phyloP scores from a whole-genome alignment of 2,797 vertebrate genomes.

The Characodon lateralis region DNA sequence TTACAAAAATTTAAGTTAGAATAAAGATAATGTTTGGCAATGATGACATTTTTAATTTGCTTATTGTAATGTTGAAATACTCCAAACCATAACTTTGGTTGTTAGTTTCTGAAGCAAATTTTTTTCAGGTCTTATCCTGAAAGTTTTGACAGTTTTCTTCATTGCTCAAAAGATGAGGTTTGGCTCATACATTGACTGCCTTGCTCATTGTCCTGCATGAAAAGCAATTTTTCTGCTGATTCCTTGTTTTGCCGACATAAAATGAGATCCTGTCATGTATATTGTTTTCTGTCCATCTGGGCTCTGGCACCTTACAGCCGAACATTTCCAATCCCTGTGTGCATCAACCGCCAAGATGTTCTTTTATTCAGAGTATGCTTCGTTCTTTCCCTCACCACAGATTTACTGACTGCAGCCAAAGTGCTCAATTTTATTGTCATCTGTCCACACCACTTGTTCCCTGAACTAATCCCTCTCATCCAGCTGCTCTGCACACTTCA shows the following conservation, averaged over 20 bases:
- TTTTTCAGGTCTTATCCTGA: neutral
- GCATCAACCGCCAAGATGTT: neutral
- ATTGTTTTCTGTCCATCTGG: constrained; percentile 6
- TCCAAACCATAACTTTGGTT: neutral
- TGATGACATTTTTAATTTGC: neutral
- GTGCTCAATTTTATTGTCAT: constrained; percentile 10
- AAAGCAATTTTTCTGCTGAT: neutral
- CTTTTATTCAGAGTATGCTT: neutral
- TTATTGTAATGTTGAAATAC: neutral
- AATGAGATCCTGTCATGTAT: neutral
- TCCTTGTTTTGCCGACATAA: constrained; percentile 5
- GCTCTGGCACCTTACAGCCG: neutral
- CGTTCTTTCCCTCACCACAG: neutral
- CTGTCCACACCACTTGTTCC: constrained; percentile 5
- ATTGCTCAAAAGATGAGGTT: neutral
- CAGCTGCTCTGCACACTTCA: constrained; percentile 8
- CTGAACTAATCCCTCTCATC: constrained; percentile 7
- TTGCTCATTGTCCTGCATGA: neutral
- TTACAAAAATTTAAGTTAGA: neutral
- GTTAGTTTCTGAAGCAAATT: neutral
- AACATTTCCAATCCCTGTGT: neutral
- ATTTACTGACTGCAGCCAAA: constrained; percentile 8
- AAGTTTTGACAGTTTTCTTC: neutral
- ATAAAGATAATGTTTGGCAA: neutral
- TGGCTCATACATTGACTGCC: neutral